These are phyloP conservation scores for Aplocera efformata DNA, from an alignment of 2,888 invertebrate genomes.

Conservation along the genomic window DNA sequence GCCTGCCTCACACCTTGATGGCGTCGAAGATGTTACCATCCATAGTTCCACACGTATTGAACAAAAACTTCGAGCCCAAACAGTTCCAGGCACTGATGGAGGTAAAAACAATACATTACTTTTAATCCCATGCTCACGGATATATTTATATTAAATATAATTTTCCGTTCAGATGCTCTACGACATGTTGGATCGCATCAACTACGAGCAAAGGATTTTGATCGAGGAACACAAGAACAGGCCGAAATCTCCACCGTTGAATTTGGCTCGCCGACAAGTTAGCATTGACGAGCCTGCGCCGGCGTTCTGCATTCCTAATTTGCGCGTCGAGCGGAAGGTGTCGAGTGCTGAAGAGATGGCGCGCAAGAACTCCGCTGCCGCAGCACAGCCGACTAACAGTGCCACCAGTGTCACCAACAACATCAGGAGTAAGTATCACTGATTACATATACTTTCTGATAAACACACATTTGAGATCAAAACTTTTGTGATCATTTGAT, in stretches of 20 bases:
- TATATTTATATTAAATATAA: background rate
- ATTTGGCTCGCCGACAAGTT: constrained; percentile 82
- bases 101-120: constrained; percentile 36
- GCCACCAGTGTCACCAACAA: constrained; percentile 27
- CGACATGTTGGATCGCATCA: constrained; percentile 95
- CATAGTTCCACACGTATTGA: constrained; percentile 94
- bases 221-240: constrained; percentile 17
- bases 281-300: constrained; percentile 90
- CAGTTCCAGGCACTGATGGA: constrained; percentile 66
- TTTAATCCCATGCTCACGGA: too few relatives aligned
- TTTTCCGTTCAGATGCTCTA: constrained; percentile 83
- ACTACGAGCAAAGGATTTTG: constrained; percentile 67
- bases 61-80: constrained; percentile 80
- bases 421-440: constrained; percentile 34
- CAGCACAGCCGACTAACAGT: constrained; percentile 21
- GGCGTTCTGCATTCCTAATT: constrained; percentile 93
- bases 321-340: constrained; percentile 90
- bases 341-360: constrained; percentile 96
- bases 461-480: too few relatives aligned
- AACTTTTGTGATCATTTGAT: too few relatives aligned
- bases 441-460: too few relatives aligned
- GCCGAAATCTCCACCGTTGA: constrained; percentile 78
- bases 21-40: constrained; percentile 96
- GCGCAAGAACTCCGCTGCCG: constrained; percentile 90
- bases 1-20: constrained; percentile 93